Conservation (phyloP, 2,797 vertebrate genomes). For the Philypnodon macrostomus region DNA sequence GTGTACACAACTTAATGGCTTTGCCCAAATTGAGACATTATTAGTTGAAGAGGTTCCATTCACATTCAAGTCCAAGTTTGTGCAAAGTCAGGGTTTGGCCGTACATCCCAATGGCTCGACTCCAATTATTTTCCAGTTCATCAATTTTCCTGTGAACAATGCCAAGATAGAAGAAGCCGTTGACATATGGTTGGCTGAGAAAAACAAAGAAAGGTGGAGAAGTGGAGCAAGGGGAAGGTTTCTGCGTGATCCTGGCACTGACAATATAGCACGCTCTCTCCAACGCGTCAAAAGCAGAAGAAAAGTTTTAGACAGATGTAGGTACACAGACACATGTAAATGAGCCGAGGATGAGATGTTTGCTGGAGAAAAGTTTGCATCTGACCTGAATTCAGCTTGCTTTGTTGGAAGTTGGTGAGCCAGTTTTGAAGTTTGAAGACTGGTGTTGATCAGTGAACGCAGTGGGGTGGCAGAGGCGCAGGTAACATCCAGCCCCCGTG, state of each 20-base stretch:
- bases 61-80: no score
- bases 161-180: conserved; percentile 21
- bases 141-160: neutral
- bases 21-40: no score
- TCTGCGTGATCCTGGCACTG: conserved; percentile 10
- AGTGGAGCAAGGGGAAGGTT: conserved; percentile 10
- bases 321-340: conserved; percentile 57
- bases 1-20: no score
- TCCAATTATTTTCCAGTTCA: no score
- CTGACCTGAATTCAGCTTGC: conserved; percentile 68
- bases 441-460: conserved; percentile 50
- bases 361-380: conserved; percentile 46
- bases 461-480: conserved; percentile 53
- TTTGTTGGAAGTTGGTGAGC: conserved; percentile 34
- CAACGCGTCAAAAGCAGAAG: conserved; percentile 54
- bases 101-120: no score
- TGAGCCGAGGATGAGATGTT: conserved; percentile 43
- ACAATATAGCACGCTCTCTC: conserved; percentile 32
- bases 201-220: conserved; percentile 21
- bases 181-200: neutral
- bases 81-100: no score
- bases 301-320: conserved; percentile 51
- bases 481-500: conserved; percentile 55
- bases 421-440: conserved; percentile 50
- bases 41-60: no score